phyloP scores from a whole-genome alignment of 2,113 vertebrate species.

The Sminthopsis crassicaudata region DNA sequence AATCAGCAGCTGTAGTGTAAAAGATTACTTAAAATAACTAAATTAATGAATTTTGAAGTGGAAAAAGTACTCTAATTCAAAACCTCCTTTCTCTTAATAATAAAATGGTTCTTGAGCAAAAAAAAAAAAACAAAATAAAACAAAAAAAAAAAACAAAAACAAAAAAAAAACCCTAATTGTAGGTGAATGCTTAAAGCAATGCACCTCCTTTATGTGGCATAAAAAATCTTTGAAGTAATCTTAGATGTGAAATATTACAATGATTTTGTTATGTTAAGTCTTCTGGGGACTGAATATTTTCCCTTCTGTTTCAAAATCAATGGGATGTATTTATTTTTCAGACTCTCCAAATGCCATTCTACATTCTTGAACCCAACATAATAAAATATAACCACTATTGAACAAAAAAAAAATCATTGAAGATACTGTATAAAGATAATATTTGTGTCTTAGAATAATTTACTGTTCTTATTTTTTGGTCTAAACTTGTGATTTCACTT shows the following conservation, averaged over 20 bases:
- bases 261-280: neutral
- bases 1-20: slow-evolving; percentile 60
- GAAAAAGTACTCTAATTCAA: slow-evolving; percentile 73
- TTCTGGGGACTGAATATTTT: slow-evolving; percentile 46
- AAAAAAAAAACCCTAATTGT: neutral
- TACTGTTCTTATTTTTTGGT: neutral
- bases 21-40: slow-evolving; percentile 43
- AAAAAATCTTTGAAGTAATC: slow-evolving; percentile 16
- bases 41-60: slow-evolving; percentile 60
- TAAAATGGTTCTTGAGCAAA: slow-evolving; percentile 55
- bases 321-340: slow-evolving; percentile 28
- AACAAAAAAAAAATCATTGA: neutral
- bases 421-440: neutral
- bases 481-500: neutral
- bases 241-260: slow-evolving; percentile 31
- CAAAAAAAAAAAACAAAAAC: slow-evolving; percentile 25
- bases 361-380: neutral
- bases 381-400: neutral
- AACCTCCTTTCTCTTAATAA: slow-evolving; percentile 53
- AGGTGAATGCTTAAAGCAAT: neutral
- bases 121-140: slow-evolving; percentile 14
- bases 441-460: slow-evolving; percentile 28
- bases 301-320: slow-evolving; percentile 13
- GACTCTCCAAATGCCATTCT: slow-evolving; percentile 18
- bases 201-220: neutral